These are phyloP conservation scores for Plecotus auritus DNA, from an alignment of 2,113 vertebrate species.

Conservation along the genomic window DNA sequence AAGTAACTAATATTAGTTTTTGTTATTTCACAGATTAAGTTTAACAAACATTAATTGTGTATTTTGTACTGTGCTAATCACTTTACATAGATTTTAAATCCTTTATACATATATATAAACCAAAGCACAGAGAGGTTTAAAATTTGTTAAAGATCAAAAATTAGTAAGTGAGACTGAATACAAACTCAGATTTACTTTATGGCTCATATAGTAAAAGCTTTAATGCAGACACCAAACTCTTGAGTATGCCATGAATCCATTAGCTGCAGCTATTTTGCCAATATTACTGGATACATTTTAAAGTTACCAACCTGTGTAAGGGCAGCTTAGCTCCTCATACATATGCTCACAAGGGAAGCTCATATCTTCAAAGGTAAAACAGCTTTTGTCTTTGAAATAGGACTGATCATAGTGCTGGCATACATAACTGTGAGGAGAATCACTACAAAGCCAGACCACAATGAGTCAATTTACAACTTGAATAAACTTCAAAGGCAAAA, in stretches of 20 bases:
- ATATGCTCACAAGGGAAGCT: not conserved
- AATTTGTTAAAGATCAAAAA: not conserved
- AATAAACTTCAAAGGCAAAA: slow-evolving; percentile 16
- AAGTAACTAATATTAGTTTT: slow-evolving; percentile 14
- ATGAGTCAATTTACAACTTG: not conserved
- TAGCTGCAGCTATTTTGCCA: slow-evolving; percentile 7
- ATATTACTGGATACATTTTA: not conserved
- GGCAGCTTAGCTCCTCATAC: not conserved
- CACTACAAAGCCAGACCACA: not conserved
- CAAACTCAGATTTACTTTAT: slow-evolving; percentile 8
- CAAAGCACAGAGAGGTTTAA: not conserved
- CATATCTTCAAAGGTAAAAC: not conserved
- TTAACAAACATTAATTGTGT: slow-evolving; percentile 17
- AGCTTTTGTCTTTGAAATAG: slow-evolving; percentile 16
- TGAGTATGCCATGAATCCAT: not conserved
- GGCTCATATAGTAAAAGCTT: slow-evolving; percentile 40
- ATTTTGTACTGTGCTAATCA: not conserved
- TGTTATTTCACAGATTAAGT: slow-evolving; percentile 23
- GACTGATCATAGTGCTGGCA: not conserved
- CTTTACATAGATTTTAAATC: not conserved
- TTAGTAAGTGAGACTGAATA: not conserved
- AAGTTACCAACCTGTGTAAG: not conserved
- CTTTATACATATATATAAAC: not conserved
- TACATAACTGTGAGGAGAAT: not conserved
- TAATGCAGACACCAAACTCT: not conserved